phyloP scores from a whole-genome alignment of 1,140 invertebrate genomes.

The Delia radicum region DNA sequence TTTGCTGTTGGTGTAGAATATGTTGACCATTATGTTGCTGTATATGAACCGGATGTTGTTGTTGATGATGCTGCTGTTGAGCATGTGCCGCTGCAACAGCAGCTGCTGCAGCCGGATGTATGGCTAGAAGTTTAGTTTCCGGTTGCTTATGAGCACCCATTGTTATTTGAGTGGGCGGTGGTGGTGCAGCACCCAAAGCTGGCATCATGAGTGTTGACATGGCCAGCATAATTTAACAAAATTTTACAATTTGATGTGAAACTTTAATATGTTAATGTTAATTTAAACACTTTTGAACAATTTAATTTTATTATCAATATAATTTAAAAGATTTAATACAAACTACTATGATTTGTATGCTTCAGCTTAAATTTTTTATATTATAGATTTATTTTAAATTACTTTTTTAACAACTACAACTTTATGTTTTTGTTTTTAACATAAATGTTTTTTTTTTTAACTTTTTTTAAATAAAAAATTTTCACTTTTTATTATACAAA shows the following conservation, averaged over 20 bases:
- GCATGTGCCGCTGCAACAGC: constrained; percentile 43
- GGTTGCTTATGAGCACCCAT: constrained; percentile 55
- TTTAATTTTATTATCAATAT: no score
- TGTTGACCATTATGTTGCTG: constrained; percentile 53
- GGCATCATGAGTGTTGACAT: constrained; percentile 57
- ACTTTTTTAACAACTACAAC: no score
- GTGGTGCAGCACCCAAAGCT: constrained; percentile 42
- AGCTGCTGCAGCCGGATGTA: constrained; percentile 52
- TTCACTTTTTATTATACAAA: not conserved
- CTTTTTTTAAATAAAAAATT: not conserved
- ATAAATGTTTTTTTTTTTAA: not conserved
- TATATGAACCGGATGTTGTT: constrained; percentile 43
- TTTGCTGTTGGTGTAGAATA: constrained; percentile 36
- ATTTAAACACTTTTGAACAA: not conserved
- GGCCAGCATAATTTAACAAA: constrained; percentile 56
- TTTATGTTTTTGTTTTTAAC: no score
- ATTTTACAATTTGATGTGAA: no score
- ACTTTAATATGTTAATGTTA: constrained; percentile 26
- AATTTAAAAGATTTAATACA: no score
- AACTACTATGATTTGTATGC: no score
- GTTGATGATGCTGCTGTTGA: constrained; percentile 38
- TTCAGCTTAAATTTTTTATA: no score
- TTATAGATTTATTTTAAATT: no score
- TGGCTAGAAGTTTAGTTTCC: constrained; percentile 54
- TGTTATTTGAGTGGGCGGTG: constrained; percentile 49